Evolutionary conservation across 2,113 vertebrate genomes (phyloP).

Genomic region (Lanius ludovicianus): DNA sequence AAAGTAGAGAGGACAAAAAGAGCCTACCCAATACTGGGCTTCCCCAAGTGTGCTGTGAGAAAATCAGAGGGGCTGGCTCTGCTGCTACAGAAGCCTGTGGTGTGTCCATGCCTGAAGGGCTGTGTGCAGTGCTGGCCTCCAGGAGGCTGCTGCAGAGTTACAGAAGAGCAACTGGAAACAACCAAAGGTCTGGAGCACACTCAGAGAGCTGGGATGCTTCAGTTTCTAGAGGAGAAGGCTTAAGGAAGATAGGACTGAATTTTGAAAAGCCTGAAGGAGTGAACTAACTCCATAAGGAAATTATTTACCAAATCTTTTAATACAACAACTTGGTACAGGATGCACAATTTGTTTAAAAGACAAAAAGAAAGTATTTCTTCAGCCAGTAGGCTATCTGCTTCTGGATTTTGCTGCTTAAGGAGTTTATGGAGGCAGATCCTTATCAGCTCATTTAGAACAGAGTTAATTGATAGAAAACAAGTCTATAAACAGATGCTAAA

Average conservation of each 20-base stretch:
- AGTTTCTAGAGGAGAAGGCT: not conserved
- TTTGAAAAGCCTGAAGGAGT: not conserved
- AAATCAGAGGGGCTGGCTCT: not conserved
- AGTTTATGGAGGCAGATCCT: not conserved
- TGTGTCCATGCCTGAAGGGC: not conserved
- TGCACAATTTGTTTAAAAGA: not conserved
- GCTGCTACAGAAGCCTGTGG: not conserved
- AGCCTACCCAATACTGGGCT: accelerated
- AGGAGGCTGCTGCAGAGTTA: not conserved
- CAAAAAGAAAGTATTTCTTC: not conserved
- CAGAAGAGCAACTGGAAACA: not conserved
- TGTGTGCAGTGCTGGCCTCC: not conserved
- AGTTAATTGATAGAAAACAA: not conserved
- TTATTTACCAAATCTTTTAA: not conserved
- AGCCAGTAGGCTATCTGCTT: not conserved
- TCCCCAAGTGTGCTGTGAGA: accelerated
- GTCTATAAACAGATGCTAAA: not conserved
- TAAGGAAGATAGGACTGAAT: not conserved
- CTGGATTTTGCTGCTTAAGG: not conserved
- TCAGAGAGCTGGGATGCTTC: not conserved
- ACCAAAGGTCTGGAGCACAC: not conserved
- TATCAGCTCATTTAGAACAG: not conserved
- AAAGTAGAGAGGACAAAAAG: not conserved
- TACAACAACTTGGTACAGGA: not conserved
- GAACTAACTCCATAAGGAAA: not conserved